These are phyloP conservation scores for Heliornis fulica DNA, from an alignment of 2,113 vertebrate species.

Conservation along the genomic window DNA sequence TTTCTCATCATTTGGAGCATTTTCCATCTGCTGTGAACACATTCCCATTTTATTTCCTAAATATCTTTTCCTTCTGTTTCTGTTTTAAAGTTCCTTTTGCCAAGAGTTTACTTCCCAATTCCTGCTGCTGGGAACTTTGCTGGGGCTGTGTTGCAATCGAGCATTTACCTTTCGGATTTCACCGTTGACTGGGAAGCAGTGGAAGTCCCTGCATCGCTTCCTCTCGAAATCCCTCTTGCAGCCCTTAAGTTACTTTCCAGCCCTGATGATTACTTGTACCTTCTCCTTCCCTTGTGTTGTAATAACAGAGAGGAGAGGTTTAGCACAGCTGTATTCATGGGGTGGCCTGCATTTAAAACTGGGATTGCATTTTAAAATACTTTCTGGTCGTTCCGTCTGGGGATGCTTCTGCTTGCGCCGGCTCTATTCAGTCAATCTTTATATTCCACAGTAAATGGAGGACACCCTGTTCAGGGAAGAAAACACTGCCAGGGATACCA, in stretches of 20 bases:
- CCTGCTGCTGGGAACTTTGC: neutral
- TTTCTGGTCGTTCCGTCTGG: neutral
- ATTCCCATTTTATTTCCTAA: slow-evolving; percentile 39
- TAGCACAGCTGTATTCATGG: neutral
- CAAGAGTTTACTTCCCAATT: neutral
- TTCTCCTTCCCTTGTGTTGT: neutral
- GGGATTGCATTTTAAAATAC: neutral
- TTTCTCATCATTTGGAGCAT: neutral
- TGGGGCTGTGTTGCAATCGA: neutral
- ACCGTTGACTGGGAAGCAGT: neutral
- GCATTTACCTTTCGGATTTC: slow-evolving; percentile 3
- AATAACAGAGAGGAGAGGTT: neutral
- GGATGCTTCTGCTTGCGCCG: neutral
- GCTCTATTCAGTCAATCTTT: neutral
- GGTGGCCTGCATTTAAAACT: neutral
- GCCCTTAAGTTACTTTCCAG: neutral
- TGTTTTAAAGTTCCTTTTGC: slow-evolving; percentile 22
- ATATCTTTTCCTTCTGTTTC: slow-evolving; percentile 49
- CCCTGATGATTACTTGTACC: neutral
- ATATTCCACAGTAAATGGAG: neutral
- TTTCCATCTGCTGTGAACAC: slow-evolving; percentile 50
- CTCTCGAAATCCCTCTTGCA: neutral
- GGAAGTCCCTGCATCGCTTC: neutral
- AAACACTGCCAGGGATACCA: neutral
- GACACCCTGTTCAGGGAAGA: neutral